Conservation (phyloP, 2,113 vertebrate species). For the Cinclus cinclus region DNA sequence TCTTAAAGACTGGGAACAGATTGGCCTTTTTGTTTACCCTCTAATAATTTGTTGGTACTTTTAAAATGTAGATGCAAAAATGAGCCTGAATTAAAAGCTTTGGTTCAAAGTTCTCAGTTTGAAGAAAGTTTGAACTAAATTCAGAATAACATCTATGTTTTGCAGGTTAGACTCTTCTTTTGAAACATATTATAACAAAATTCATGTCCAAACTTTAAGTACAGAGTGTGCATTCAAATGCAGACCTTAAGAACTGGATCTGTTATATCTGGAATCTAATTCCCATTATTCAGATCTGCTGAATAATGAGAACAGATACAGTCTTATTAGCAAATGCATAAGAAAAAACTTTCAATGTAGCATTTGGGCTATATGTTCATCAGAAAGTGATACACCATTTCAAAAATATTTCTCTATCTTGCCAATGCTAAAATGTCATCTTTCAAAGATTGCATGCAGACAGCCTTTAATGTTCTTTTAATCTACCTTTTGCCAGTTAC, state of each 20-base stretch:
- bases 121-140: not conserved
- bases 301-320: not conserved
- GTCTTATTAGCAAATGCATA: not conserved
- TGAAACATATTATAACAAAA: not conserved
- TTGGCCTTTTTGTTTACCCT: not conserved
- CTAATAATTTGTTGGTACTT: not conserved
- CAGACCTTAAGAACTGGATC: not conserved
- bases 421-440: not conserved
- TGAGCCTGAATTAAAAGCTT: not conserved
- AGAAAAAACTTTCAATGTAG: not conserved
- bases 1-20: not conserved
- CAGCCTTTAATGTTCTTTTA: not conserved
- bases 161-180: not conserved
- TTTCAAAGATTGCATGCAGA: not conserved
- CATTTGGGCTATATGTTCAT: not conserved
- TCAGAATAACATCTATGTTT: not conserved
- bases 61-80: not conserved
- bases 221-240: not conserved
- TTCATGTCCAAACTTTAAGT: not conserved
- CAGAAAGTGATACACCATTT: not conserved
- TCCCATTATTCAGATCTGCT: not conserved
- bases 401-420: not conserved
- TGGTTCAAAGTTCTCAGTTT: not conserved
- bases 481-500: not conserved
- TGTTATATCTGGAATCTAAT: not conserved